Conservation (phyloP, 2,888 invertebrate genomes). For the Acleris laterana region DNA sequence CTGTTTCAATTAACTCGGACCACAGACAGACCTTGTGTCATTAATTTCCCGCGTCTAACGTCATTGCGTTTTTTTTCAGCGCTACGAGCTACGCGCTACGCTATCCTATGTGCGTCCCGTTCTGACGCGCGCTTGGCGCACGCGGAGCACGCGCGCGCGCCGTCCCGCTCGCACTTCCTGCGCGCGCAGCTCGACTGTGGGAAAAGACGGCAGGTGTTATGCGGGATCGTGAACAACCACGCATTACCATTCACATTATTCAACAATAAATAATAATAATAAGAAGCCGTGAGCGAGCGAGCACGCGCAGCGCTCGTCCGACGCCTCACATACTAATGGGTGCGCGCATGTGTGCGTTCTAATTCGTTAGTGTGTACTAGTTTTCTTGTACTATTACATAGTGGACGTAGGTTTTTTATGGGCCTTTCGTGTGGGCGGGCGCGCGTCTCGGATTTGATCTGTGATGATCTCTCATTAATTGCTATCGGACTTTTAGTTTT, state of each 20-base stretch:
- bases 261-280: conserved; percentile 85
- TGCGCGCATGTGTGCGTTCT: conserved; percentile 61
- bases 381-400: conserved; percentile 52
- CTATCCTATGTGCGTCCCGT: conserved; percentile 56
- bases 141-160: conserved; percentile 52
- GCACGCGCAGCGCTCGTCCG: conserved; percentile 75
- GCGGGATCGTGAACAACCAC: conserved; percentile 85
- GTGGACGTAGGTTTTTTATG: conserved; percentile 56
- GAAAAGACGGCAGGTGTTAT: conserved; percentile 86
- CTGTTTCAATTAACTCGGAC: conserved; percentile 52
- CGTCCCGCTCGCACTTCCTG: conserved; percentile 75
- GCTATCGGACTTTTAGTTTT: conserved; percentile 64
- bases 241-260: conserved; percentile 85
- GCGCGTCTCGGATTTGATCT: conserved; percentile 71
- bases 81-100: conserved; percentile 58
- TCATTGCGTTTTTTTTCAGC: conserved; percentile 46
- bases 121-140: conserved; percentile 64
- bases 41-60: conserved; percentile 49
- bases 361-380: conserved; percentile 46
- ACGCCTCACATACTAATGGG: conserved; percentile 76
- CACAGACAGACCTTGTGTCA: conserved; percentile 47
- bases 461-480: conserved; percentile 75
- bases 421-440: conserved; percentile 77
- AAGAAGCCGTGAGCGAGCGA: conserved; percentile 83
- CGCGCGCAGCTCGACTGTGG: conserved; percentile 82